Evolutionary conservation across 2,797 vertebrate species (phyloP).

Genomic region (Pseudochirops cupreus): DNA sequence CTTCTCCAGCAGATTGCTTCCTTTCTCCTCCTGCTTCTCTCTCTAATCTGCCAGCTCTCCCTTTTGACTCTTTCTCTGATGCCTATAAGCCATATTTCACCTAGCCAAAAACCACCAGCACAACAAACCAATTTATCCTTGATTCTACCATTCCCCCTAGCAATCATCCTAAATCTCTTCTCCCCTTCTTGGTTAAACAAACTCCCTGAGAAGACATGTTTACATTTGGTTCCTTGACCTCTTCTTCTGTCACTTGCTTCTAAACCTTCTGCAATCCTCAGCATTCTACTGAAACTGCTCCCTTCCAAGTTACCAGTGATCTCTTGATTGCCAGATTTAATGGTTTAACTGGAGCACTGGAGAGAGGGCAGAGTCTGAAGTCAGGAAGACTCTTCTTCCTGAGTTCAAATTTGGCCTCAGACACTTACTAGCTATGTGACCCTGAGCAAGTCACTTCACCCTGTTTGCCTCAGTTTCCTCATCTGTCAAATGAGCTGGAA

Average conservation of each 20-base stretch:
- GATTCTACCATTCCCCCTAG: background rate
- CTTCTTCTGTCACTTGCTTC: background rate
- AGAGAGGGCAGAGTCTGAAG: no score
- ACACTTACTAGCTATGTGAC: background rate
- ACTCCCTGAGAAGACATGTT: background rate
- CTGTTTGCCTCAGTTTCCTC: background rate
- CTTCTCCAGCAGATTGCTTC: background rate
- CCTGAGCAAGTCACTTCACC: background rate
- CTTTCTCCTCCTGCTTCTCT: background rate
- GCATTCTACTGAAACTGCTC: background rate
- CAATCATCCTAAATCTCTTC: background rate
- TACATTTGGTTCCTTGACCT: background rate
- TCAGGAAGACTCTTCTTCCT: background rate
- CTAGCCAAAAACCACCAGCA: background rate
- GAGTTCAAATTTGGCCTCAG: background rate
- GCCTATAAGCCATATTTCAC: background rate
- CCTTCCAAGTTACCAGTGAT: background rate
- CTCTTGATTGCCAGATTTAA: background rate
- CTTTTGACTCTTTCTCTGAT: background rate
- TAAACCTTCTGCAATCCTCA: background rate
- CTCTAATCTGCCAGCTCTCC: background rate
- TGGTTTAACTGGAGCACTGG: background rate
- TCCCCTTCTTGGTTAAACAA: background rate
- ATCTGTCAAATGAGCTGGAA: background rate
- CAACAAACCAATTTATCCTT: background rate